phyloP scores from a whole-genome alignment of 2,797 vertebrate genomes.

The Eremophila alpestris region DNA sequence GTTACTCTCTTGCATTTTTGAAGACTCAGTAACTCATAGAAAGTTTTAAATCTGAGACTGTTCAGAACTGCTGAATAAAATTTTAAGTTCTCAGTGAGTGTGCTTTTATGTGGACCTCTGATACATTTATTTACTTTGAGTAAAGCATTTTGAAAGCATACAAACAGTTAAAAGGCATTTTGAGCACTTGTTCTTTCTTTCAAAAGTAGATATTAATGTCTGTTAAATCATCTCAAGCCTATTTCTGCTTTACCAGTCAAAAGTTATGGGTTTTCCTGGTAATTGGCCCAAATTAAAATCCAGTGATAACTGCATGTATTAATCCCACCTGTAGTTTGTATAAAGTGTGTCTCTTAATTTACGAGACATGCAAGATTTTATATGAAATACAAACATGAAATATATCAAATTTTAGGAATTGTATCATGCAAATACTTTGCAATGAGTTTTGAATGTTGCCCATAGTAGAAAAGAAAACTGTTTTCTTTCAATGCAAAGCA shows the following conservation, averaged over 20 bases:
- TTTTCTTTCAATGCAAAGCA: neutral
- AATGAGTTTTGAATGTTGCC: neutral
- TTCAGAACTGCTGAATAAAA: neutral
- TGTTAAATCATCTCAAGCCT: neutral
- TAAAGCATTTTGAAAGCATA: neutral
- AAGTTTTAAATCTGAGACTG: neutral
- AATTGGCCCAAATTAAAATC: neutral
- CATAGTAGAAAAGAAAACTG: neutral
- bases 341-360: neutral
- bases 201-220: neutral
- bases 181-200: neutral
- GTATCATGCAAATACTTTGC: neutral
- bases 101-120: neutral
- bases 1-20: neutral
- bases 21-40: neutral
- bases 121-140: neutral
- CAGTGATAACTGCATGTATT: neutral
- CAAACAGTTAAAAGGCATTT: neutral
- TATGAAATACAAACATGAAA: neutral
- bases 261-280: neutral
- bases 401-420: neutral
- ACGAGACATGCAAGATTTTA: fast-evolving
- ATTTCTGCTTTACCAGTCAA: neutral
- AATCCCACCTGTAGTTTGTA: neutral
- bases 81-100: neutral